Evolutionary conservation across 2,888 invertebrate genomes (phyloP).

Genomic region (Automeris io): DNA sequence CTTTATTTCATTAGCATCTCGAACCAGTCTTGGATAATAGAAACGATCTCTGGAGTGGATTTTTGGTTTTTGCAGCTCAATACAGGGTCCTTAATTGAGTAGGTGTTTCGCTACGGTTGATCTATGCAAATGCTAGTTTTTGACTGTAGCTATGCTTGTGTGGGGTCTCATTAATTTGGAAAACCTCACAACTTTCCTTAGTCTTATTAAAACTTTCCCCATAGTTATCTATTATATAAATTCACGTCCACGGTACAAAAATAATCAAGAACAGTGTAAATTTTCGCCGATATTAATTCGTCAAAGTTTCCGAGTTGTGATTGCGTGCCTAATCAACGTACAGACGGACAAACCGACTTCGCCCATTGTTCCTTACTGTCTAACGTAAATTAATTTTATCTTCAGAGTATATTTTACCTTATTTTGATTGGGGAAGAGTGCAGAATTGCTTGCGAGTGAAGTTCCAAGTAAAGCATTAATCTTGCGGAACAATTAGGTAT

Average conservation of each 20-base stretch:
- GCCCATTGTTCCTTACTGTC: constrained; percentile 8
- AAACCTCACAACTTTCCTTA: no score
- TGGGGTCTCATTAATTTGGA: no score
- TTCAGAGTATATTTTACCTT: not conserved
- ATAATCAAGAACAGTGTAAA: constrained; percentile 58
- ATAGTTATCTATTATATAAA: not conserved
- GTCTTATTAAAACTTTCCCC: no score
- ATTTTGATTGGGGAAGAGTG: not conserved
- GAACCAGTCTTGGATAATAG: no score
- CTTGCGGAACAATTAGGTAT: constrained; percentile 10
- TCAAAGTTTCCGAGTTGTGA: constrained; percentile 61
- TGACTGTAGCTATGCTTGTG: no score
- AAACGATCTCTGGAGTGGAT: no score
- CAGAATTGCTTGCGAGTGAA: not conserved
- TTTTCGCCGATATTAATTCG: constrained; percentile 67
- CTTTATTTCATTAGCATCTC: no score
- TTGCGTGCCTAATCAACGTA: constrained; percentile 60
- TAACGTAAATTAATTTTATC: constrained; percentile 6
- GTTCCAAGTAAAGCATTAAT: constrained; percentile 10
- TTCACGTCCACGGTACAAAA: constrained; percentile 7
- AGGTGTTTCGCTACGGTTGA: no score
- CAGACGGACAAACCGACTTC: constrained; percentile 15
- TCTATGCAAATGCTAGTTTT: no score
- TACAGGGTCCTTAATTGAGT: no score
- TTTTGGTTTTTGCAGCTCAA: no score